These are phyloP conservation scores for Horisme vitalbata DNA, from an alignment of 2,888 invertebrate genomes.

Conservation along the genomic window DNA sequence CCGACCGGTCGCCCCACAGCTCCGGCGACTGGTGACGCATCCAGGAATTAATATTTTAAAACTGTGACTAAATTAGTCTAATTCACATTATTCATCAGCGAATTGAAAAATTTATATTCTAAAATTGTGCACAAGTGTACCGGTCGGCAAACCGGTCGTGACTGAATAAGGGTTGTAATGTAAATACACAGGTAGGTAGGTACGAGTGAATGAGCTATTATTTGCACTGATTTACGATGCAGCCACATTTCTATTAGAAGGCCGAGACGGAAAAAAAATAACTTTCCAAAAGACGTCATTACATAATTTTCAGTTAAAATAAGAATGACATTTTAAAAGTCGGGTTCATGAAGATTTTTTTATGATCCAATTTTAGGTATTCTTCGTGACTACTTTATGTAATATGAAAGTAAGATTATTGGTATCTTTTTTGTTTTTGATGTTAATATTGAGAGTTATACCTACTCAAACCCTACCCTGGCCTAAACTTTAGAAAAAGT, in stretches of 20 bases:
- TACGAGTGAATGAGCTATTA: slow-evolving; percentile 44
- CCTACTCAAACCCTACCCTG: too few relatives aligned
- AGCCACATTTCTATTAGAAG: slow-evolving; percentile 11
- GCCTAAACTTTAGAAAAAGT: too few relatives aligned
- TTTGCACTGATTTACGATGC: slow-evolving; percentile 48
- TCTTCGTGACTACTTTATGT: too few relatives aligned
- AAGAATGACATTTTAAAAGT: too few relatives aligned
- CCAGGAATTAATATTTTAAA: slow-evolving; percentile 74
- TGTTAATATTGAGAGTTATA: too few relatives aligned
- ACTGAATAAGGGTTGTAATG: slow-evolving; percentile 30
- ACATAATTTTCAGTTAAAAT: too few relatives aligned
- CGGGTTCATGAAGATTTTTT: too few relatives aligned
- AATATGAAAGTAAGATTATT: too few relatives aligned
- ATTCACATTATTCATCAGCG: slow-evolving; percentile 23
- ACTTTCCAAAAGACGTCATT: too few relatives aligned
- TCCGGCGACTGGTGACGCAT: slow-evolving; percentile 73
- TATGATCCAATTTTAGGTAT: too few relatives aligned
- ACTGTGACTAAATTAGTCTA: slow-evolving; percentile 49
- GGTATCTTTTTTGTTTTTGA: too few relatives aligned
- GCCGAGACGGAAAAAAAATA: too few relatives aligned
- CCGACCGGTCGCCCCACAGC: slow-evolving; percentile 81
- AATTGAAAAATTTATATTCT: slow-evolving; percentile 6
- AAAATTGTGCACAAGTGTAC: slow-evolving; percentile 18
- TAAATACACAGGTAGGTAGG: slow-evolving; percentile 22
- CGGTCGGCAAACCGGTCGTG: slow-evolving; percentile 20